Evolutionary conservation across 2,797 vertebrate genomes (phyloP), one percentile per base, ranked within the genome.

Genomic region (Coilia nasus): DNA sequence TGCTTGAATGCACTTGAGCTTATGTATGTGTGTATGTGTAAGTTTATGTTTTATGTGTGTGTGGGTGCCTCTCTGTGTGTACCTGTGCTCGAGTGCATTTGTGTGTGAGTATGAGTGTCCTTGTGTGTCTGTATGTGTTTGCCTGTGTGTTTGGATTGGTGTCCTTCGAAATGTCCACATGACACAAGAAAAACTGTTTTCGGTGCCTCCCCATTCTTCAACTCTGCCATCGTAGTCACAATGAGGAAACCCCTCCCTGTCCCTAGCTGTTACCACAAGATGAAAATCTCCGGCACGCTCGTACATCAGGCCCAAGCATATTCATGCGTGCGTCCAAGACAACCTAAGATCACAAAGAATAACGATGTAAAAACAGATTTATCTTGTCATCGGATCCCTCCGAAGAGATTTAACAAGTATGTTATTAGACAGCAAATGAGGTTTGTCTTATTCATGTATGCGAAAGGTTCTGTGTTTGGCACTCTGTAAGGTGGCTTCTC

Each of bases 391-490:
- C 71, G 12, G 71, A 78, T 78, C 15, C 71, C 31, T 44, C 19
- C 25, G 2, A 41, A 1, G 28, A 31, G 64, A 12, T 17, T 71
- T 71, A 3, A 78, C 71, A 78, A 78, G 41, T 78, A 44, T 44
- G 71, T 78, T 78, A 35, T 78, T 41, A 78, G 41, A 78, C 19
- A 3, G 71, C 2, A 78, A 78, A 78, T 78, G 12, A 78, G 71
- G 71, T 78, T 44, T 78, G 71, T 44, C 71, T 78, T 78, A 78
- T 78, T 78, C 71, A 78, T 78, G 35, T 7, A 78, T 78, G 71
- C 71, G 50, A 41, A 21, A 17, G 28, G 28, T 12, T 75, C 12
- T 10, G 31, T 21, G 71, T 21, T 21, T 21, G 71, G 31, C 31
- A 19, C 35, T 35, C 31, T 0, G 14, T 17, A 17, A 78, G 31